Conservation (phyloP, 2,888 invertebrate species). For the Lysandra coridon region DNA sequence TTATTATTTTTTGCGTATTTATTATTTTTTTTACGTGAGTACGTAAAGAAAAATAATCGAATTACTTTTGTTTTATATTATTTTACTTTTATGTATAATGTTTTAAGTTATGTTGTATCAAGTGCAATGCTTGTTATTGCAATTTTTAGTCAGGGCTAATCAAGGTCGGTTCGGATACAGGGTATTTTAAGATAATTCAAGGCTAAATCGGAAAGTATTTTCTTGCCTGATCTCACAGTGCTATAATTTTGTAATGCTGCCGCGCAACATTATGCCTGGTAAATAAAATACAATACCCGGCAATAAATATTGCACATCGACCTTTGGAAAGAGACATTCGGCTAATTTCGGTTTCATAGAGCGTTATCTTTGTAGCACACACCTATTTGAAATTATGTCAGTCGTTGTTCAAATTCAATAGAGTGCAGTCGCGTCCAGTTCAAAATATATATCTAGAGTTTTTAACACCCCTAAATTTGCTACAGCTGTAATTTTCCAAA, state of each 20-base stretch:
- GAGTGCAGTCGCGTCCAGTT: no score
- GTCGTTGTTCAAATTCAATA: no score
- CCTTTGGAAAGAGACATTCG: no score
- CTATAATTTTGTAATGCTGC: background rate
- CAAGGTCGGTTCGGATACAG: background rate
- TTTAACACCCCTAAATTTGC: no score
- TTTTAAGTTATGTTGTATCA: constrained; percentile 7
- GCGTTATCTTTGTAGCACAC: no score
- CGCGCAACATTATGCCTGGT: no score
- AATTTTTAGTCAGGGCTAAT: constrained; percentile 45
- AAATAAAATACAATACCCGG: background rate
- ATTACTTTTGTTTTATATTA: constrained; percentile 15
- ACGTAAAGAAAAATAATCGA: background rate
- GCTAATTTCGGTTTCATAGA: no score
- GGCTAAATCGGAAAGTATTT: background rate
- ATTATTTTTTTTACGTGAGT: background rate
- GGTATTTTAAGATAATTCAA: background rate
- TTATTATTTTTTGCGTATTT: background rate
- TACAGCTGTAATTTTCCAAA: no score
- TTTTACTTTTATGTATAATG: constrained; percentile 8
- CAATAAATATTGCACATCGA: no score
- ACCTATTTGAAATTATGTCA: no score
- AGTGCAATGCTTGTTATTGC: constrained; percentile 39
- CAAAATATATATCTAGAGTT: no score
- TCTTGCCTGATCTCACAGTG: background rate